Percentiles rank a stretch among this genome's conserved stretches.
These are phyloP conservation scores for Drosophila paulistorum DNA, from an alignment of 1,140 invertebrate genomes.

Conservation along the genomic window DNA sequence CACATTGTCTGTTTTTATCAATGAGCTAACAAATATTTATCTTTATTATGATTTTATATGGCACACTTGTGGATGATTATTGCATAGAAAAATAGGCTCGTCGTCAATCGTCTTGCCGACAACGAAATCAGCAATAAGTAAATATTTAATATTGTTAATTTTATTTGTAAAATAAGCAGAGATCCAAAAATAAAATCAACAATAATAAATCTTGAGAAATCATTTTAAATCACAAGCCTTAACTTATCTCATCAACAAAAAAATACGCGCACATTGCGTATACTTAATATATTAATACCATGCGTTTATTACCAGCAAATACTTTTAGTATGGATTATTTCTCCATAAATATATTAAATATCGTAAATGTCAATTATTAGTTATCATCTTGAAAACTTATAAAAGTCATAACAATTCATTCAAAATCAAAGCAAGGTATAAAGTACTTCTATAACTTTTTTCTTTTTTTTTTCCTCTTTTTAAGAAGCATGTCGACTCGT, in stretches of 20 bases:
- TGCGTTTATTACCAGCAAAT: too few relatives aligned
- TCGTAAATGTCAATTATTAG: too few relatives aligned
- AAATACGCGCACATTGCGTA: constrained; percentile 44
- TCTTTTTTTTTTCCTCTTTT: not conserved
- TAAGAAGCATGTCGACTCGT: not conserved
- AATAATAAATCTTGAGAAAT: constrained; percentile 5
- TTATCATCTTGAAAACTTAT: too few relatives aligned
- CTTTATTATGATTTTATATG: constrained; percentile 20
- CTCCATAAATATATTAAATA: too few relatives aligned
- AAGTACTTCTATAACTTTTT: not conserved
- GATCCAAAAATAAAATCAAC: constrained; percentile 34
- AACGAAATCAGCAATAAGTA: not conserved
- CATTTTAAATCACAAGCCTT: not conserved
- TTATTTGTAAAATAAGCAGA: constrained; percentile 2
- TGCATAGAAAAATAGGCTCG: not conserved
- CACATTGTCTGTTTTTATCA: constrained; percentile 33
- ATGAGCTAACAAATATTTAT: constrained; percentile 32
- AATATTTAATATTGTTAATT: constrained; percentile 5
- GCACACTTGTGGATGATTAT: constrained; percentile 1
- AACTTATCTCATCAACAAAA: not conserved
- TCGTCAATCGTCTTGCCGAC: not conserved
- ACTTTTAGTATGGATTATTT: too few relatives aligned
- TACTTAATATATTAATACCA: constrained; percentile 37
- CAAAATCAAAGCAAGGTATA: too few relatives aligned
- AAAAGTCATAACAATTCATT: too few relatives aligned